phyloP scores from a whole-genome alignment of 1,140 invertebrate species.

The Venturia canescens region DNA sequence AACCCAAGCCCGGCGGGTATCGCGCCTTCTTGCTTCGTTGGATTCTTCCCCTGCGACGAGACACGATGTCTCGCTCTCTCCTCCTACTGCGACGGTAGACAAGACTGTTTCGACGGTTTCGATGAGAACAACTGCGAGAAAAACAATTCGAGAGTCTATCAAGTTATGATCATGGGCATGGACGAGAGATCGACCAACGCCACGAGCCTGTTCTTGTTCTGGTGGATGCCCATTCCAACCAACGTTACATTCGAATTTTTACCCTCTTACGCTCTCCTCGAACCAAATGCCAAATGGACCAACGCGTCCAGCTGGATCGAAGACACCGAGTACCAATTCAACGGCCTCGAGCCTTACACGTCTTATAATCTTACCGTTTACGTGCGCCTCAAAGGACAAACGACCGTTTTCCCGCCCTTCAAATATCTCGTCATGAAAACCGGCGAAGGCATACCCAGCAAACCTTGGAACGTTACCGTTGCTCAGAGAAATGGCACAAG shows the following conservation, averaged over 20 bases:
- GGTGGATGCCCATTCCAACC: conserved; percentile 76
- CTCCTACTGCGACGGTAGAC: conserved; percentile 81
- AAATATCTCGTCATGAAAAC: conserved; percentile 81
- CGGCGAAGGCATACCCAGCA: conserved; percentile 81
- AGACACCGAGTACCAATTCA: conserved; percentile 79
- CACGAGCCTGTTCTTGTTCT: conserved; percentile 77
- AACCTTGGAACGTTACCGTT: conserved; percentile 81
- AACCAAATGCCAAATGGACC: conserved; percentile 74
- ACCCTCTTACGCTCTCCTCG: conserved; percentile 77
- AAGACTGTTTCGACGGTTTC: conserved; percentile 83
- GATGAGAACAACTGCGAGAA: conserved; percentile 84
- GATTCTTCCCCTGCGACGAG: conserved; percentile 82
- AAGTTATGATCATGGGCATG: conserved; percentile 77
- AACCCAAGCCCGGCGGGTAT: conserved; percentile 66
- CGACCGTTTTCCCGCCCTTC: conserved; percentile 78
- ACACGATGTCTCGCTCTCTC: conserved; percentile 79
- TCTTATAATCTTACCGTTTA: conserved; percentile 88
- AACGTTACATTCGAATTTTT: conserved; percentile 79
- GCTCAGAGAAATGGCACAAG: conserved; percentile 81
- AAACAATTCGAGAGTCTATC: conserved; percentile 75
- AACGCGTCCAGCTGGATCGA: conserved; percentile 79
- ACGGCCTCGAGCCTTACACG: conserved; percentile 82
- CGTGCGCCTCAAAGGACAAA: conserved; percentile 78
- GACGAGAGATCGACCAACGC: conserved; percentile 76
- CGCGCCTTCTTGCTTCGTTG: conserved; percentile 76